These are phyloP conservation scores for Delia radicum DNA, from an alignment of 1,140 invertebrate genomes.

Conservation along the genomic window DNA sequence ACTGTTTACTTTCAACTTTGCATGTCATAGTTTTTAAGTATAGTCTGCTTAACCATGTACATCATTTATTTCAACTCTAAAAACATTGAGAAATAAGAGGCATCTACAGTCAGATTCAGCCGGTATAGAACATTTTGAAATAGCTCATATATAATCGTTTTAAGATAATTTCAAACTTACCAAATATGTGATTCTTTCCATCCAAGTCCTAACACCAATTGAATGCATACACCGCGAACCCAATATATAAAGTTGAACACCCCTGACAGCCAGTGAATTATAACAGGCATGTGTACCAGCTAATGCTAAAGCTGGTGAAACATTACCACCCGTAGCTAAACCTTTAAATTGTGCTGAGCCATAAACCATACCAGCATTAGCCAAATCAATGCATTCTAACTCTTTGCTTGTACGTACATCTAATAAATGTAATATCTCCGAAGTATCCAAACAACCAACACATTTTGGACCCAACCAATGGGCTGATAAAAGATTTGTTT, in stretches of 20 bases:
- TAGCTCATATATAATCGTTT: no score
- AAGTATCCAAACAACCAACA: slow-evolving; percentile 79
- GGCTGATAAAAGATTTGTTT: slow-evolving; percentile 70
- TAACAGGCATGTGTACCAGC: slow-evolving; percentile 87
- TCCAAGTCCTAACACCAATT: slow-evolving; percentile 80
- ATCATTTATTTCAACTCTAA: no score
- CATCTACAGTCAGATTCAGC: no score
- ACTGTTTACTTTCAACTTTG: no score
- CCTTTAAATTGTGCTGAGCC: slow-evolving; percentile 93
- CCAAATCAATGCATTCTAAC: slow-evolving; percentile 80
- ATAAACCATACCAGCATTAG: slow-evolving; percentile 84
- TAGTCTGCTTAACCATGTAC: no score
- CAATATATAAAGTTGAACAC: slow-evolving; percentile 79
- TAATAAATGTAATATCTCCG: slow-evolving; percentile 83
- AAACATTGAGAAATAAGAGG: no score
- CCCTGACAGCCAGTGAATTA: slow-evolving; percentile 81
- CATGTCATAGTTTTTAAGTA: no score
- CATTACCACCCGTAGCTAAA: slow-evolving; percentile 68
- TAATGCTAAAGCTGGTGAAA: slow-evolving; percentile 59
- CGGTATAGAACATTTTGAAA: no score
- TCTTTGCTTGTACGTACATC: slow-evolving; percentile 86
- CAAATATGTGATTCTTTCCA: slow-evolving; percentile 72
- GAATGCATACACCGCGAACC: slow-evolving; percentile 81
- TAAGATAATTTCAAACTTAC: slow-evolving; percentile 38
- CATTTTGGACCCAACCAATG: slow-evolving; percentile 88